Base-by-base conservation (phyloP, 2,888 invertebrate genomes). In the Lithophane semibrunnea region DNA sequence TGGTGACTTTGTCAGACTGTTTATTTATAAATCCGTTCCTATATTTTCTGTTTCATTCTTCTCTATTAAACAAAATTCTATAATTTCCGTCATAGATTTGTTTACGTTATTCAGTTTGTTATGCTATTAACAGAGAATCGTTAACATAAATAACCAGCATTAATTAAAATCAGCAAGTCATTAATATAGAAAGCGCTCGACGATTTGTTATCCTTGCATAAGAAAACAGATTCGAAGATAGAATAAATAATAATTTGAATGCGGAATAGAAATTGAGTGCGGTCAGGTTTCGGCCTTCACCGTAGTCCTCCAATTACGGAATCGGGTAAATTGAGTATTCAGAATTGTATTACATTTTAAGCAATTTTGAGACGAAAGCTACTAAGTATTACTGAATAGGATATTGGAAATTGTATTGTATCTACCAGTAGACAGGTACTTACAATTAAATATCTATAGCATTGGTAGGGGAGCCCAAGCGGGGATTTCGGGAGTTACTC, bases 241-340 rank as follows among this genome's bases (percentile, higher is more conserved):
- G 66, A 79, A 84, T 75, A 79, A 69, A 76, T 79, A 76, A 81
- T 81, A 65, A 82, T 85, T 85, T 82, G 66, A 78, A 85, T 71
- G 60, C 75, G 72, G 56, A 74, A 78, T 71, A 54, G 70, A 82
- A 81, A 72, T 29, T 54, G 47, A 65, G 52, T 65, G 63, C 77
- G 86, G 83, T 78, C 74, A 75, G 74, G 77, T 78, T 87, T 74
- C 58, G 73, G 37, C 69, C 16, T 67, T 52, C 52, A 44, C 21
- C 56, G 60, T 58, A 71, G 61, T 44, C 66, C 54, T 80, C 86
- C 86, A 88, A 88, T 88, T 88, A 86, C 72, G 52, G 58, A 56
- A 29, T 56, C 78, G 4, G 73, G 69, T 85, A 69, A 79, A 78
- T 85, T 76, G 56, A 63, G 63, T 73, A 58, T 73, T 64, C 67